phyloP scores from a whole-genome alignment of 2,888 invertebrate genomes.

The Emmelina monodactyla region DNA sequence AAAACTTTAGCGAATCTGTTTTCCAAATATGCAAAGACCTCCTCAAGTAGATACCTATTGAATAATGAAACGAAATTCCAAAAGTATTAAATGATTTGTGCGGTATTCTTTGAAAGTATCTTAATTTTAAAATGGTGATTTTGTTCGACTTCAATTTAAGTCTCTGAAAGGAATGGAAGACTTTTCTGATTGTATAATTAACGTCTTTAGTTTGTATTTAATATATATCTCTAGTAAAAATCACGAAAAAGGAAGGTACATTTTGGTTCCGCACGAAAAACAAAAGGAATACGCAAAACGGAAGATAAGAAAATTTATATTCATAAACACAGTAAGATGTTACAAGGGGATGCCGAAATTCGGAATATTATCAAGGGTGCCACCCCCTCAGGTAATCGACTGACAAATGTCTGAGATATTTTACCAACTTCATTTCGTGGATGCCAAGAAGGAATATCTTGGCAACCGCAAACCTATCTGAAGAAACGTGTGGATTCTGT shows the following conservation, averaged over 20 bases:
- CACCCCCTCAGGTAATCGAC: conserved; percentile 58
- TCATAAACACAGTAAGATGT: conserved; percentile 45
- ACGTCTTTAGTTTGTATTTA: too few relatives aligned
- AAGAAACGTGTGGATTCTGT: conserved; percentile 13
- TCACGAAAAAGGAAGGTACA: conserved; percentile 14
- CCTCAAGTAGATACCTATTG: conserved; percentile 16
- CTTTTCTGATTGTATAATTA: too few relatives aligned
- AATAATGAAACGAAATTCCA: conserved; percentile 1
- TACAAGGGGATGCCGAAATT: conserved; percentile 39
- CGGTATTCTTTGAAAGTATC: not conserved
- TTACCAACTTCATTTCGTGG: conserved; percentile 57
- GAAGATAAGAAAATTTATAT: conserved; percentile 45
- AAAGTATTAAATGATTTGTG: not conserved
- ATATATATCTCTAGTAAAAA: too few relatives aligned
- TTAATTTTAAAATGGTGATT: not conserved
- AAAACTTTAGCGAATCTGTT: conserved; percentile 29
- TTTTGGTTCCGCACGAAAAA: conserved; percentile 21
- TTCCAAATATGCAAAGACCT: conserved; percentile 19
- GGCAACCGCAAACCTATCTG: conserved; percentile 14
- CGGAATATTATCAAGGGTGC: conserved; percentile 44
- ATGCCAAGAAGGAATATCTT: conserved; percentile 23
- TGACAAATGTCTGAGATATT: conserved; percentile 63
- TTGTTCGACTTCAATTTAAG: not conserved
- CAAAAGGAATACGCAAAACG: conserved; percentile 25
- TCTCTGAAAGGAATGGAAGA: too few relatives aligned